Evolutionary conservation across 2,797 vertebrate genomes (phyloP).

Genomic region (Poecile montanus): DNA sequence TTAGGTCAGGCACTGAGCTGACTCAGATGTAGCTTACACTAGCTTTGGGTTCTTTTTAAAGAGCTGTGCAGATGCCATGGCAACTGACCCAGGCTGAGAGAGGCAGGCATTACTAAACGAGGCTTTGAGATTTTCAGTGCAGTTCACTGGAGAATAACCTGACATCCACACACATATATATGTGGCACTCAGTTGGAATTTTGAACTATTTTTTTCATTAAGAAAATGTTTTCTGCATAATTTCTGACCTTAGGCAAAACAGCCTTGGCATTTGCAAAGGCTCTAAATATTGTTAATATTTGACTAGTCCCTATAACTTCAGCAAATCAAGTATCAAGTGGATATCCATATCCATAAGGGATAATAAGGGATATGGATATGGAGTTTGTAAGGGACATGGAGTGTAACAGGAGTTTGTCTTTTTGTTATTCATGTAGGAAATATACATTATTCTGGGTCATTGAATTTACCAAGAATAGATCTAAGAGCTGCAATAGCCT

Average conservation of each 20-base stretch:
- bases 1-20: background rate
- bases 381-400: background rate
- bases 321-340: background rate
- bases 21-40: background rate
- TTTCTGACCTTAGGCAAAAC: background rate
- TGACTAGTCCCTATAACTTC: background rate
- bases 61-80: constrained; percentile 2
- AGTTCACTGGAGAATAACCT: background rate
- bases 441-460: background rate
- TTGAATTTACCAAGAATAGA: background rate
- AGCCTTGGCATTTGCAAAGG: background rate
- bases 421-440: background rate
- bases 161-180: background rate
- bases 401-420: background rate
- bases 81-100: constrained; percentile 11
- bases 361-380: background rate
- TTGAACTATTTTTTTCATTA: background rate
- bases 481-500: background rate
- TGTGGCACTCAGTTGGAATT: background rate
- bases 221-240: background rate
- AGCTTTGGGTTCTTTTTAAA: background rate
- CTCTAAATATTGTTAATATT: background rate
- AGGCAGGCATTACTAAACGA: background rate
- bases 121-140: background rate
- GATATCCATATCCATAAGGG: no score